phyloP scores from a whole-genome alignment of 92 coral and sea anemone genomes.

The Heteractis magnifica region DNA sequence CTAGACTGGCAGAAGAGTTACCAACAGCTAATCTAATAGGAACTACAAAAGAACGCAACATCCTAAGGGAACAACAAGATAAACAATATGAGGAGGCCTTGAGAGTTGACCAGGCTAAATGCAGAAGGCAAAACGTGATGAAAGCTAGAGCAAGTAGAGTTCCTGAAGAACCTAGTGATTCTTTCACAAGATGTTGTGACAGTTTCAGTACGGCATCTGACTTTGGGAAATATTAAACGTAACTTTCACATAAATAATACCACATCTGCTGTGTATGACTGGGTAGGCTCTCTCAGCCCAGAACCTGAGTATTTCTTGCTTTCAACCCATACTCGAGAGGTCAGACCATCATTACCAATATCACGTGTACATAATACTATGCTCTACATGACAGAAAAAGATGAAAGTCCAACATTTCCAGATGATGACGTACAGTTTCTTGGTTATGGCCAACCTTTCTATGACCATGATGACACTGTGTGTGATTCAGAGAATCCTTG shows the following conservation, averaged over 20 bases:
- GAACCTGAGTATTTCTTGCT: conserved; percentile 35
- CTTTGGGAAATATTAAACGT: conserved; percentile 16
- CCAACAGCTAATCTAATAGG: conserved; percentile 27
- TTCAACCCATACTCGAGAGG: conserved; percentile 17
- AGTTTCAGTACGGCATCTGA: conserved; percentile 21
- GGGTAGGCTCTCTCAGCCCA: conserved; percentile 46
- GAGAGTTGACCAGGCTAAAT: conserved; percentile 18
- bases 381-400: conserved; percentile 8
- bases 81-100: conserved; percentile 21
- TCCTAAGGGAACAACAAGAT: conserved; percentile 22
- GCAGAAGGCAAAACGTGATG: conserved; percentile 13
- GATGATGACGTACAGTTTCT: conserved; percentile 6
- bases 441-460: neutral
- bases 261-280: conserved; percentile 35
- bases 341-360: neutral
- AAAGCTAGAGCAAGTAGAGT: conserved; percentile 20
- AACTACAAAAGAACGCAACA: conserved; percentile 23
- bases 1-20: no score
- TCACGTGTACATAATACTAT: neutral
- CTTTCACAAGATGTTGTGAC: conserved; percentile 9
- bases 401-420: conserved; percentile 9
- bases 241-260: neutral
- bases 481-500: neutral
- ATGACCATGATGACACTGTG: neutral
- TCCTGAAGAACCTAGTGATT: conserved; percentile 23